Evolutionary conservation across 2,797 vertebrate species (phyloP).

Genomic region (Siniperca obscura): DNA sequence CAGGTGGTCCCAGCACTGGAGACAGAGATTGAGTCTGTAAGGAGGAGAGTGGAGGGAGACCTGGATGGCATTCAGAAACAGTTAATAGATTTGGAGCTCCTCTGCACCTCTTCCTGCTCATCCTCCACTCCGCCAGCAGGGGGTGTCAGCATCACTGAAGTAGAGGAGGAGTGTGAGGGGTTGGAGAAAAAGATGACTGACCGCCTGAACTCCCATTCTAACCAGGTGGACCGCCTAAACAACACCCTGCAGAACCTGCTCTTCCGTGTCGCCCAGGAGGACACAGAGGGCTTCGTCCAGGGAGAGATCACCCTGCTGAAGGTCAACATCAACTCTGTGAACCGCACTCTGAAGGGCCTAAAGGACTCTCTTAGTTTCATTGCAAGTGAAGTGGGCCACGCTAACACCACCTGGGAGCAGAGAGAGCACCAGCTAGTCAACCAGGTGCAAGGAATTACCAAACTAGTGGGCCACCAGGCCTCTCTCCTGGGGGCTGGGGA

Average conservation of each 20-base stretch:
- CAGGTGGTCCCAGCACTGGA: conserved; percentile 88
- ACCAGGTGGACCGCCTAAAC: conserved; percentile 88
- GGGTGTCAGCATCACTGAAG: conserved; percentile 47
- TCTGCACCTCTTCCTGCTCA: conserved; percentile 90
- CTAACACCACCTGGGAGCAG: conserved; percentile 91
- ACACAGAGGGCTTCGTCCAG: conserved; percentile 84
- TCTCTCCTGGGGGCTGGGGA: conserved; percentile 91
- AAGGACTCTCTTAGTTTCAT: conserved; percentile 92
- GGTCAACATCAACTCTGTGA: conserved; percentile 95
- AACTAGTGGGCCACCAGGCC: conserved; percentile 91
- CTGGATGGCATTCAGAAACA: conserved; percentile 90
- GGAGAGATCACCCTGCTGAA: conserved; percentile 98
- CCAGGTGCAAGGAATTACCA: conserved; percentile 93
- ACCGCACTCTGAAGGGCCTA: conserved; percentile 94
- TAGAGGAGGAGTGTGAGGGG: conserved; percentile 76
- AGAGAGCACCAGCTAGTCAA: conserved; percentile 89
- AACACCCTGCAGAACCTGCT: conserved; percentile 89
- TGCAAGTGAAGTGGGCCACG: conserved; percentile 86
- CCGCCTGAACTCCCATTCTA: conserved; percentile 86
- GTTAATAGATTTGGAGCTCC: conserved; percentile 88
- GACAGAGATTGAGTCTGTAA: conserved; percentile 88
- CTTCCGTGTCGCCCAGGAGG: conserved; percentile 86
- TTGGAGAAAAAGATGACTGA: conserved; percentile 85
- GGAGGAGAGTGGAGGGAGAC: conserved; percentile 83
- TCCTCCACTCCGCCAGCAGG: conserved; percentile 84